Evolutionary conservation across 2,888 invertebrate species (phyloP), one percentile per base, ranked within the genome.

Genomic region (Sminthurides aquaticus): DNA sequence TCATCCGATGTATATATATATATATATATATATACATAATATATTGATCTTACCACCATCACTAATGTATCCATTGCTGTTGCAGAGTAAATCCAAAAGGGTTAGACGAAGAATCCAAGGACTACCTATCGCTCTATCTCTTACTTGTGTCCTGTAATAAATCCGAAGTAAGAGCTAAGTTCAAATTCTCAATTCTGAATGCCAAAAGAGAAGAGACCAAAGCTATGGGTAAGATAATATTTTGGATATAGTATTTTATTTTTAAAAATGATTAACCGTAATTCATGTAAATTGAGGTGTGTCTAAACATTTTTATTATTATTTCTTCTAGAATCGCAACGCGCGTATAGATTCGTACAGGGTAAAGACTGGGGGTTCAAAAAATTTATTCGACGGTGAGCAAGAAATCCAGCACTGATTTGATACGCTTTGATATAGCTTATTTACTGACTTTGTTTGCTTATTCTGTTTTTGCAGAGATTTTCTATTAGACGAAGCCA

Each of bases 291-390:
- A 43, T 8, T 43, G 43, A 43, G 18, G 43, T 63, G 24, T 29
- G 18, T 62, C 26, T n/a, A 22, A n/a, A 3, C 15, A 18, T 49
- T 26, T 62, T 49, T n/a, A 25, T 68, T 58, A 67, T 65, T 69
- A 61, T 66, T 67, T 64, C 69, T 80, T 81, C 49, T 80, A 87
- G 87, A 88, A 78, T 87, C 87, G 76, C 88, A 88, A 78, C 79
- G 99, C 79, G 99, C 99, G 72, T 99, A 99, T 82, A 87, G 98
- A 84, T 99, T 99, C 82, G 98, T 99, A 70, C 98, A 99, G 83
- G 99, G 99, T 76, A 99, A 99, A 82, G 99, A 99, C 84, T 99
- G 99, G 99, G 99, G 99, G 67, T 99, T 99, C 84, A 99, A 99
- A 83, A 99, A 99, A 81, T 99, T 99, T 80, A 99, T 99, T 74